Evolutionary conservation across 1,140 invertebrate species (phyloP).

Genomic region (Nomia melanderi): DNA sequence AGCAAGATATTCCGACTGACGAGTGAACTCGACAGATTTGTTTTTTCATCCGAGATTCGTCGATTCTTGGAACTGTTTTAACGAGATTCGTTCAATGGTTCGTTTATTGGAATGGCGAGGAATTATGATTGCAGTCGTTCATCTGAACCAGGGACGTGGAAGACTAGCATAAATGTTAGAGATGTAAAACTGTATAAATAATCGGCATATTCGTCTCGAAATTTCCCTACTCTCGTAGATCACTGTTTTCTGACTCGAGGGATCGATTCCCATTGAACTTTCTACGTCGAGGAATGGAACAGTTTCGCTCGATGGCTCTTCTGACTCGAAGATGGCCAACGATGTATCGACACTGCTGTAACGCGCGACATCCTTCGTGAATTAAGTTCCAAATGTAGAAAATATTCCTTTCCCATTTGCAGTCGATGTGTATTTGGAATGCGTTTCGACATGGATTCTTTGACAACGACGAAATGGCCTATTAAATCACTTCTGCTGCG

Average conservation of each 20-base stretch:
- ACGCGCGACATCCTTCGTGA: not conserved
- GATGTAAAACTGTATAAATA: slow-evolving; percentile 39
- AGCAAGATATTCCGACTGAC: too few species aligned
- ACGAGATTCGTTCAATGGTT: too few species aligned
- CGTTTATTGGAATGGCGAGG: not conserved
- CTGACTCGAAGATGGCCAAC: not conserved
- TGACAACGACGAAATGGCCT: slow-evolving; percentile 7
- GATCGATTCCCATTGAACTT: not conserved
- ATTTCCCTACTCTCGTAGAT: slow-evolving; percentile 22
- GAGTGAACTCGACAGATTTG: too few species aligned
- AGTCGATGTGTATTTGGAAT: too few species aligned
- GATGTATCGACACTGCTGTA: not conserved
- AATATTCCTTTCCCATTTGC: not conserved
- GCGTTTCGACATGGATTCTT: not conserved
- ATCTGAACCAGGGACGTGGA: not conserved
- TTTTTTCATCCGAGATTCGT: too few species aligned
- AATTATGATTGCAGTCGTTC: not conserved
- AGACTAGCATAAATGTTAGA: slow-evolving; percentile 44
- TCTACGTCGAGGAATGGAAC: slow-evolving; percentile 15
- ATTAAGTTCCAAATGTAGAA: not conserved
- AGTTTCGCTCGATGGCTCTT: not conserved
- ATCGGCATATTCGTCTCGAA: slow-evolving; percentile 44
- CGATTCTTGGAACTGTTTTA: too few species aligned
- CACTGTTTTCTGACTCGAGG: slow-evolving; percentile 1
- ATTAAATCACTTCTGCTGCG: not conserved